Evolutionary conservation across 2,797 vertebrate species (phyloP), one percentile per base, ranked within the genome.

Genomic region (Halcyon leucocephala): DNA sequence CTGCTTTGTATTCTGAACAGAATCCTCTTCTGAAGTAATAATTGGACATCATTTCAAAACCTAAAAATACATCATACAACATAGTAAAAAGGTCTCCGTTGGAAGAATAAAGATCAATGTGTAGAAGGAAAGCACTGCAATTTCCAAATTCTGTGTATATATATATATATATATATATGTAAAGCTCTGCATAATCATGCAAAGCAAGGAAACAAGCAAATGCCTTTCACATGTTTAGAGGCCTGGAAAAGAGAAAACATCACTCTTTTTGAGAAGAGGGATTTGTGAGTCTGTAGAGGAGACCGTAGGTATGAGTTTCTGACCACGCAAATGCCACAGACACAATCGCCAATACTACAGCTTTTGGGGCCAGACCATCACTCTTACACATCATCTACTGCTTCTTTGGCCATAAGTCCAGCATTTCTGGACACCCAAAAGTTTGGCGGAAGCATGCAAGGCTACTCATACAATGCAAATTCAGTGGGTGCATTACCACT

Each of bases 391-490:
- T 74, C 76, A 89, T 16, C 52, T 62, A 12, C 52, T 64, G 81
- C 58, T 41, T 21, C 72, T 76, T 28, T 67, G 67, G 72, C 42
- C 19, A 4, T 7, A 14, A 4, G 3, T 46, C 51, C 78, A 80
- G 41, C 57, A 31, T 33, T 78, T 70, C 44, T 61, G 66, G 79
- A 41, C 12, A 33, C 51, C 41, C 44, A 26, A 44, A 70, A 37
- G 31, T 39, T 39, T 6, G 2, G 28, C 20, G 28, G 49, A 51
- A 57, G 33, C 33, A 14, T 2, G 0, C 35, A 49, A 22, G 28
- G 6, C 29, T 15, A 2, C 37, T 58, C 2, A 0, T 12, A 25
- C 48, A 49, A 22, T 0, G 20, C 15, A 13, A 9, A 5, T 28
- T 42, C 28, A 7, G 28, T 12, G 15, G 12, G 19, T n/a, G 25